phyloP scores from a whole-genome alignment of 2,797 vertebrate species.

The Rousettus madagascariensis region DNA sequence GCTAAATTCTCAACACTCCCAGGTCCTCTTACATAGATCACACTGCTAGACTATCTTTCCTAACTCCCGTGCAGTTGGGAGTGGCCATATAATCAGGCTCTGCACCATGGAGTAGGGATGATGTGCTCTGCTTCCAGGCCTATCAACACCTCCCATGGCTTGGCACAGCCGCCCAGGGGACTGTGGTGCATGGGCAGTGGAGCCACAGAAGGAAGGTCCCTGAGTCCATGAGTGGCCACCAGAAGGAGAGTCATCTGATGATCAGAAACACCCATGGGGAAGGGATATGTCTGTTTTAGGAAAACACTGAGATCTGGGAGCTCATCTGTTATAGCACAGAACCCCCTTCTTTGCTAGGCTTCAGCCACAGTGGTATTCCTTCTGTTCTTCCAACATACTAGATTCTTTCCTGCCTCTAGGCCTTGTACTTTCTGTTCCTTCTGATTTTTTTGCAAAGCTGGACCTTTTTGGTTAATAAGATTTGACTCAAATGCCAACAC shows the following conservation, averaged over 20 bases:
- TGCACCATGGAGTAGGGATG: too few relatives aligned
- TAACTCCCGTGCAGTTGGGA: not conserved
- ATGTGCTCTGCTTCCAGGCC: not conserved
- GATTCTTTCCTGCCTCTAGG: not conserved
- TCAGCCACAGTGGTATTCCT: not conserved
- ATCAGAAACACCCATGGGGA: not conserved
- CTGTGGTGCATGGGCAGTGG: rapidly evolving
- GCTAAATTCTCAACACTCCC: rapidly evolving
- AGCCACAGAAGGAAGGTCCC: not conserved
- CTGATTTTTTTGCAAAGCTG: too few relatives aligned
- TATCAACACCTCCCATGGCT: too few relatives aligned
- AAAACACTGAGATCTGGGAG: not conserved
- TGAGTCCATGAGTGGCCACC: not conserved
- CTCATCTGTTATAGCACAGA: not conserved
- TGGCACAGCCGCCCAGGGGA: not conserved
- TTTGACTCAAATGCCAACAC: not conserved
- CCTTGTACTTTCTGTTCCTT: not conserved
- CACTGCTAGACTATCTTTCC: not conserved
- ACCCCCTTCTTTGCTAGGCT: not conserved
- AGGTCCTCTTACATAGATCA: not conserved
- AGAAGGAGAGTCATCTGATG: not conserved
- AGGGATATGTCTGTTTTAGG: not conserved
- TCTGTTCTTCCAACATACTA: not conserved
- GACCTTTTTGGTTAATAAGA: not conserved
- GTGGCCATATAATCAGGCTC: not conserved